phyloP scores from a whole-genome alignment of 2,888 invertebrate species.

The Entomobrya multifasciata region DNA sequence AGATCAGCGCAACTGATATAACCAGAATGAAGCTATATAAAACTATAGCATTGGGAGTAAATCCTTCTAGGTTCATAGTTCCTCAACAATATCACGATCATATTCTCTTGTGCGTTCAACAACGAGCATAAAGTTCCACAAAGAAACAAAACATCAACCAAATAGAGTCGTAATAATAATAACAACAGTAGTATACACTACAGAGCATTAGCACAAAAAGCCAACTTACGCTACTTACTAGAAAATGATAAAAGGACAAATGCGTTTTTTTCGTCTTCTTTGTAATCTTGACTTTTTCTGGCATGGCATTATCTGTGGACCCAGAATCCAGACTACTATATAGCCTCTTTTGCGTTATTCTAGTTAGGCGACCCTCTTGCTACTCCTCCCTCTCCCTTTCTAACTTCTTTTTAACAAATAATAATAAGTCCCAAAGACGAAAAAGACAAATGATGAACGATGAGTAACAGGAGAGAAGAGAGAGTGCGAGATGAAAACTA shows the following conservation, averaged over 20 bases:
- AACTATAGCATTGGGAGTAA: conserved; percentile 1
- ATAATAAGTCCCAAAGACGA: conserved; percentile 55
- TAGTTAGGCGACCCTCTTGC: too few relatives aligned
- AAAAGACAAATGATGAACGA: conserved; percentile 67
- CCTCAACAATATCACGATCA: background rate
- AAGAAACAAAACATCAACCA: conserved; percentile 6
- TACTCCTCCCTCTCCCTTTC: background rate
- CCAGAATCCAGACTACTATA: too few relatives aligned
- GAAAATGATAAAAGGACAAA: too few relatives aligned
- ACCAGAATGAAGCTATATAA: too few relatives aligned
- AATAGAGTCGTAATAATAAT: background rate
- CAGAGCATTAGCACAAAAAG: too few relatives aligned
- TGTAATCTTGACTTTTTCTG: too few relatives aligned
- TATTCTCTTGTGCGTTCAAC: background rate
- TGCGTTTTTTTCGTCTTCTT: too few relatives aligned
- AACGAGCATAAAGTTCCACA: background rate
- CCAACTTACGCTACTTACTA: too few relatives aligned
- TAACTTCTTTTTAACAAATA: conserved; percentile 16
- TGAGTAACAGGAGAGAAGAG: conserved; percentile 52
- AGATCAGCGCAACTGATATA: conserved; percentile 5
- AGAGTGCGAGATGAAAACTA: background rate
- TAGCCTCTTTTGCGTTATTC: too few relatives aligned
- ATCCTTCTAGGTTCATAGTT: too few relatives aligned
- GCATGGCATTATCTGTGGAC: background rate
- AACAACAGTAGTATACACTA: background rate